phyloP scores from a whole-genome alignment of 2,888 invertebrate genomes.

The Aphrophora alni region DNA sequence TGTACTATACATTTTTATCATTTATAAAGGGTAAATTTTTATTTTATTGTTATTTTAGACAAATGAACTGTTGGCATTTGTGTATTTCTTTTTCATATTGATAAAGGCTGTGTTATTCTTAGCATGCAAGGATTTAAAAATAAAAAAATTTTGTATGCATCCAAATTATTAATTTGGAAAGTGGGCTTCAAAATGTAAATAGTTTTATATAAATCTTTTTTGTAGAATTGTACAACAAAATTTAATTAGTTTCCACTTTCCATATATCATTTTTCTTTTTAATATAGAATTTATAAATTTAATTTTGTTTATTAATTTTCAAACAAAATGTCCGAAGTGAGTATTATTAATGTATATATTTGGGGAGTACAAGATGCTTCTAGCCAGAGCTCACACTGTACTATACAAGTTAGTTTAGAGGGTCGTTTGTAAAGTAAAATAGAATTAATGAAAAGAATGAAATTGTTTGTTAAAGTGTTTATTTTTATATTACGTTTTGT shows the following conservation, averaged over 20 bases:
- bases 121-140: background rate
- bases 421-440: too few relatives aligned
- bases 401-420: too few relatives aligned
- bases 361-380: too few relatives aligned
- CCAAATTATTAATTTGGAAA: background rate
- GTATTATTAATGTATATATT: background rate
- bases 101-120: background rate
- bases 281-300: background rate
- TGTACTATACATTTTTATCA: too few relatives aligned
- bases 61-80: background rate
- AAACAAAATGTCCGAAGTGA: background rate
- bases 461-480: background rate
- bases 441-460: too few relatives aligned
- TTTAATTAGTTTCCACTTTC: background rate
- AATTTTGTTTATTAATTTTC: background rate
- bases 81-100: background rate
- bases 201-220: background rate
- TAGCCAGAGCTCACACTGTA: too few relatives aligned
- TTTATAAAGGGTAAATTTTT: background rate
- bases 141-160: background rate
- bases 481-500: background rate
- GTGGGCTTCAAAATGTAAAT: background rate
- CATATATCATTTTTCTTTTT: background rate
- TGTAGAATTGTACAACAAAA: background rate
- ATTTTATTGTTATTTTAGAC: background rate